phyloP scores from a whole-genome alignment of 2,888 invertebrate species.

The Brenthis ino region DNA sequence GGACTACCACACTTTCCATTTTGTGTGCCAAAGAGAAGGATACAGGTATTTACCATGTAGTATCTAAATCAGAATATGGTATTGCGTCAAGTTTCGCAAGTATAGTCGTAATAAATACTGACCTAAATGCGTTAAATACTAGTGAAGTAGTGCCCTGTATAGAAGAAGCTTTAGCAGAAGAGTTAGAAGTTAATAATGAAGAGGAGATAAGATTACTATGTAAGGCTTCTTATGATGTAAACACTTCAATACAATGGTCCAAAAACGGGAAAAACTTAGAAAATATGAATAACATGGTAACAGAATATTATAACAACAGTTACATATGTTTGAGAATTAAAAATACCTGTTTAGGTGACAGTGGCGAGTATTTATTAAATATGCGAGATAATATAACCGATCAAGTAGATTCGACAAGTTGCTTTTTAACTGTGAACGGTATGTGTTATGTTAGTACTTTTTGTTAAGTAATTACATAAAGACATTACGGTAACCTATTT shows the following conservation, averaged over 20 bases:
- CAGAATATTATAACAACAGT: constrained; percentile 43
- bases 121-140: constrained; percentile 25
- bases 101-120: constrained; percentile 42
- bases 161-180: constrained; percentile 44
- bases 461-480: neutral
- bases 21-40: constrained; percentile 42
- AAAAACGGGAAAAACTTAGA: constrained; percentile 39
- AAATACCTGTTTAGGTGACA: constrained; percentile 32
- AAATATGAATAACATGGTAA: constrained; percentile 21
- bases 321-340: constrained; percentile 44
- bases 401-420: constrained; percentile 30
- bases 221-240: constrained; percentile 40
- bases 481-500: neutral
- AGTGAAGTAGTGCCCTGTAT: constrained; percentile 38
- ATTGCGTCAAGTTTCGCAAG: constrained; percentile 45
- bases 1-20: constrained; percentile 40
- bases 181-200: constrained; percentile 41
- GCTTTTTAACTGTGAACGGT: constrained; percentile 44
- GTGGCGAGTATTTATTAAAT: constrained; percentile 43
- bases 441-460: constrained; percentile 28
- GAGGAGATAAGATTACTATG: constrained; percentile 45
- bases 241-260: constrained; percentile 42
- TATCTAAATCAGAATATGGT: constrained; percentile 43
- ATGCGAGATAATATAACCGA: constrained; percentile 39
- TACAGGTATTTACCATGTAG: constrained; percentile 47